These are phyloP conservation scores for Hermodice carunculata DNA, from an alignment of 2,888 invertebrate species.

Conservation along the genomic window DNA sequence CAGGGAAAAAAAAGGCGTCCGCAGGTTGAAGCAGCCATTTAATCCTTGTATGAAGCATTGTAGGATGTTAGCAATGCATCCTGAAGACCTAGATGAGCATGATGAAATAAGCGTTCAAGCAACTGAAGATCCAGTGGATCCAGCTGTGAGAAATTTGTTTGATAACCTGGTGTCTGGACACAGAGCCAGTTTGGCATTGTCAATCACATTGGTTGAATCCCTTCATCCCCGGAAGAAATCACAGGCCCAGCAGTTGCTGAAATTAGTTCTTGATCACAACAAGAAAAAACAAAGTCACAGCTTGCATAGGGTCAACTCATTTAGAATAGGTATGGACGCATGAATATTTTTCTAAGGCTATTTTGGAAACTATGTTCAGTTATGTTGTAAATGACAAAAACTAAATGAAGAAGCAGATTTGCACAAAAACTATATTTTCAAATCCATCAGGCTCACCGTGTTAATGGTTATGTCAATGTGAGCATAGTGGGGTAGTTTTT, in stretches of 20 bases:
- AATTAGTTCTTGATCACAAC: conserved; percentile 57
- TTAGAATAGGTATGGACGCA: conserved; percentile 66
- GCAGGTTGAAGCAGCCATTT: no score
- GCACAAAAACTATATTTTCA: background rate
- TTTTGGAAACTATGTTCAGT: background rate
- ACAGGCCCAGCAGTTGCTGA: conserved; percentile 68
- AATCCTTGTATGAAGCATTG: no score
- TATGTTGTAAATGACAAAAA: background rate
- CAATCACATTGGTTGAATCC: conserved; percentile 73
- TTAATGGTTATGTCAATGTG: no score
- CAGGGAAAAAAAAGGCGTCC: no score
- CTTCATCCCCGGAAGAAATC: conserved; percentile 67
- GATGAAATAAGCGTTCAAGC: no score
- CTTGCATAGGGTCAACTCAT: conserved; percentile 32
- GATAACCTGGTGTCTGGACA: conserved; percentile 56
- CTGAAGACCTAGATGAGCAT: no score
- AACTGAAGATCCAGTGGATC: no score
- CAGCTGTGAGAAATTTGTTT: conserved; percentile 45
- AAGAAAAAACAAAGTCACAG: conserved; percentile 40
- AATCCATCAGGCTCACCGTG: background rate
- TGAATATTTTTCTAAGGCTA: background rate
- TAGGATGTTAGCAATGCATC: no score
- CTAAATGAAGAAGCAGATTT: background rate
- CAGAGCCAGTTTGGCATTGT: conserved; percentile 69
- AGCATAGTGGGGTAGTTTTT: no score